Conservation (phyloP, 2,888 invertebrate species). For the Lepidochrysops patricia region DNA sequence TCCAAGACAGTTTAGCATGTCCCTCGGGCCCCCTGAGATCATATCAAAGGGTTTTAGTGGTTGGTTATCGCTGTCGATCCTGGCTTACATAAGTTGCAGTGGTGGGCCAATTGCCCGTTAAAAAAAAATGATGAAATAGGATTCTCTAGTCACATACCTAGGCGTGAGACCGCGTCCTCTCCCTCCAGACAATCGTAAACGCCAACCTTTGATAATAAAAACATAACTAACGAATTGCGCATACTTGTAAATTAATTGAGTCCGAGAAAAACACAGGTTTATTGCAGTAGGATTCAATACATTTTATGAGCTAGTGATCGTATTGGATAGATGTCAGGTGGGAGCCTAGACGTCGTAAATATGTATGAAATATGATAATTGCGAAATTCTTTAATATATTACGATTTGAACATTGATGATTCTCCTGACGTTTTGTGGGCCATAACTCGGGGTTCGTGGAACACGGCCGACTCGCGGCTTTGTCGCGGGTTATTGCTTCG, state of each 20-base stretch:
- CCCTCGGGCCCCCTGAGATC: no score
- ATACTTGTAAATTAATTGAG: constrained; percentile 49
- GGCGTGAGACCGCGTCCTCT: constrained; percentile 21
- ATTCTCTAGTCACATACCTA: background rate
- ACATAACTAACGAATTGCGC: constrained; percentile 43
- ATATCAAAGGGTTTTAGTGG: no score
- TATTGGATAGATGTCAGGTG: constrained; percentile 61
- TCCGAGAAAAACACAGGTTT: constrained; percentile 54
- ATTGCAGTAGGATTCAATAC: constrained; percentile 52
- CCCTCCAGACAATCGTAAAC: constrained; percentile 41
- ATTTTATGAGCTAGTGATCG: constrained; percentile 61
- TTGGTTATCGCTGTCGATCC: no score
- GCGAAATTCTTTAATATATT: constrained; percentile 74
- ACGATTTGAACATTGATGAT: constrained; percentile 73
- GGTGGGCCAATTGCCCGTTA: background rate
- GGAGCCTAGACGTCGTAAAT: constrained; percentile 71
- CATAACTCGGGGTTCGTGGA: constrained; percentile 61
- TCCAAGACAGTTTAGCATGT: background rate
- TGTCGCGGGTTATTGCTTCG: constrained; percentile 15
- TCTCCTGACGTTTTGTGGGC: constrained; percentile 67
- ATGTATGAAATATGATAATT: constrained; percentile 74
- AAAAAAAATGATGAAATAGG: background rate
- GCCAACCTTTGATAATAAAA: constrained; percentile 35
- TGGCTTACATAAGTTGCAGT: no score
- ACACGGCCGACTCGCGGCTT: constrained; percentile 27